Evolutionary conservation across 2,113 vertebrate species (phyloP).

Genomic region (Podarcis cretensis): DNA sequence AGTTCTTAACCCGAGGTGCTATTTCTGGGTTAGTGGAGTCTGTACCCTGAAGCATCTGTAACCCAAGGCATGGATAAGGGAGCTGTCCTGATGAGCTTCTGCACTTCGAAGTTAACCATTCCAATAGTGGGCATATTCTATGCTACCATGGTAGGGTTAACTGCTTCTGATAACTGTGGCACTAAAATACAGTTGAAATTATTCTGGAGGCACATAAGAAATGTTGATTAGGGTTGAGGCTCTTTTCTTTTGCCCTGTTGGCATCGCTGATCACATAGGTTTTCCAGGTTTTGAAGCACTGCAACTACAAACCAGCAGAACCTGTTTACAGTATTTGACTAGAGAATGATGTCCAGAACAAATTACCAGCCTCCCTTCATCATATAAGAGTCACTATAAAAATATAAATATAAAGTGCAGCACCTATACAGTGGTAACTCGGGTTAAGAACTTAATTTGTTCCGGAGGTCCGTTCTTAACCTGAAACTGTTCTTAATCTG

Average conservation of each 20-base stretch:
- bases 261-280: neutral
- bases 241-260: neutral
- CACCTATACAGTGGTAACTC: neutral
- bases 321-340: neutral
- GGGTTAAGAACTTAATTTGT: too few species aligned
- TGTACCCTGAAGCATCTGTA: too few species aligned
- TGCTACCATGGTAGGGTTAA: neutral
- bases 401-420: neutral
- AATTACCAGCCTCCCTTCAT: neutral
- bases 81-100: too few species aligned
- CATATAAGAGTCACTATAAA: neutral
- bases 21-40: too few species aligned
- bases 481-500: too few species aligned
- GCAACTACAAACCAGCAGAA: neutral
- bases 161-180: neutral
- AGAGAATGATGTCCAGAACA: neutral
- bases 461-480: too few species aligned
- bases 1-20: too few species aligned
- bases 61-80: too few species aligned
- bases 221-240: neutral
- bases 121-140: too few species aligned
- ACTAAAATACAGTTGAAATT: neutral
- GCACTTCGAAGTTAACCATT: too few species aligned
- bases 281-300: neutral
- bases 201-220: neutral